Conservation (phyloP, 1,140 invertebrate species). For the Drosophila leontia region DNA sequence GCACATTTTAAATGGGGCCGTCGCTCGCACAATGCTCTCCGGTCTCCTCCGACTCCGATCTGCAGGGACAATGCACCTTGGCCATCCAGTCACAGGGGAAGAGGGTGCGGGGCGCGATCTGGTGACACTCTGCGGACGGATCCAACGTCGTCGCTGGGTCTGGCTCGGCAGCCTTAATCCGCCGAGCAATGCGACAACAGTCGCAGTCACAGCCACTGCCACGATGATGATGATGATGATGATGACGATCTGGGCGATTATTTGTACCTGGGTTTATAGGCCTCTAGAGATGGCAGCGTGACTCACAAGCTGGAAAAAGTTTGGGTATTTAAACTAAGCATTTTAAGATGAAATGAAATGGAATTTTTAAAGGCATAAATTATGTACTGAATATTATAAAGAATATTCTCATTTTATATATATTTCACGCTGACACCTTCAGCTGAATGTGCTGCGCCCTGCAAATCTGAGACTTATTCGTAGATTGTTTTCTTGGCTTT, state of each 20-base stretch:
- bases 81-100: slow-evolving; percentile 17
- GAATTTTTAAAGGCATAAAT: too few species aligned
- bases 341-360: too few species aligned
- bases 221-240: slow-evolving; percentile 25
- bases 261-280: slow-evolving; percentile 59
- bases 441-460: slow-evolving; percentile 54
- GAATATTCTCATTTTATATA: too few species aligned
- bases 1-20: slow-evolving; percentile 82
- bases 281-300: slow-evolving; percentile 31
- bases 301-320: not conserved
- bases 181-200: slow-evolving; percentile 69
- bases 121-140: slow-evolving; percentile 70
- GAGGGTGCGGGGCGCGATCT: slow-evolving; percentile 7
- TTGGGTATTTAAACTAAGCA: too few species aligned
- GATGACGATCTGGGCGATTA: slow-evolving; percentile 73
- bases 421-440: slow-evolving; percentile 15
- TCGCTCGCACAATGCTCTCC: slow-evolving; percentile 44
- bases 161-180: slow-evolving; percentile 72
- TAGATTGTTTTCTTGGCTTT: slow-evolving; percentile 40
- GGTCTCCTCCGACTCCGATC: slow-evolving; percentile 8
- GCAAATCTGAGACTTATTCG: slow-evolving; percentile 54
- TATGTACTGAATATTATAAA: too few species aligned
- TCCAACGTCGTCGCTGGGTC: slow-evolving; percentile 67
- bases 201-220: slow-evolving; percentile 20
- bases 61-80: slow-evolving; percentile 69